These are phyloP conservation scores for Drosophila koepferae DNA, from an alignment of 2,888 invertebrate genomes.

Conservation along the genomic window DNA sequence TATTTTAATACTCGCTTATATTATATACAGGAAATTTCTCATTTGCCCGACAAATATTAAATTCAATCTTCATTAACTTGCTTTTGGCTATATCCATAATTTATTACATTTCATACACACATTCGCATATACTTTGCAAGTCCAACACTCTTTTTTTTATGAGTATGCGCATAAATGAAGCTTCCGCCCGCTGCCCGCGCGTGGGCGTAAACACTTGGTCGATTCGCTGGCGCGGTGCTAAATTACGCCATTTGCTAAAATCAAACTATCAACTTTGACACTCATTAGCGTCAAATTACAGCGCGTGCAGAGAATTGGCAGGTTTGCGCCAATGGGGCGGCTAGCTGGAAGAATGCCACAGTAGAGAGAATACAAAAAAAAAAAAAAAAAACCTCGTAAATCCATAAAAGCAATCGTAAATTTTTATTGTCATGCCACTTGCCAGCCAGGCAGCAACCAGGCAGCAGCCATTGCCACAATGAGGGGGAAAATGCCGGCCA, in stretches of 20 bases:
- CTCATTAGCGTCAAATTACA: constrained; percentile 79
- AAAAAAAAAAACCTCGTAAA: constrained; percentile 64
- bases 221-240: constrained; percentile 10
- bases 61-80: not conserved
- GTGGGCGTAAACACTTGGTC: constrained; percentile 36
- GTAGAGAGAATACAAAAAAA: constrained; percentile 2
- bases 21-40: not conserved
- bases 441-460: constrained; percentile 51
- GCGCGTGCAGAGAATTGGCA: constrained; percentile 51
- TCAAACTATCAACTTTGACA: constrained; percentile 80
- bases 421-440: constrained; percentile 79
- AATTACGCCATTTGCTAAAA: constrained; percentile 76
- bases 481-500: constrained; percentile 40
- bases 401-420: constrained; percentile 81
- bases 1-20: too few species aligned
- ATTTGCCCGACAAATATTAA: not conserved
- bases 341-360: constrained; percentile 11
- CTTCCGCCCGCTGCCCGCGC: not conserved
- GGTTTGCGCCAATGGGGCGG: constrained; percentile 1
- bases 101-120: not conserved
- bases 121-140: not conserved
- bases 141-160: not conserved
- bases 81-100: not conserved
- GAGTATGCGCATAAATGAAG: not conserved
- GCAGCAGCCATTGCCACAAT: constrained; percentile 34